These are phyloP conservation scores for Steinernema carpocapsae DNA, from an alignment of 2,888 invertebrate genomes.

Conservation along the genomic window DNA sequence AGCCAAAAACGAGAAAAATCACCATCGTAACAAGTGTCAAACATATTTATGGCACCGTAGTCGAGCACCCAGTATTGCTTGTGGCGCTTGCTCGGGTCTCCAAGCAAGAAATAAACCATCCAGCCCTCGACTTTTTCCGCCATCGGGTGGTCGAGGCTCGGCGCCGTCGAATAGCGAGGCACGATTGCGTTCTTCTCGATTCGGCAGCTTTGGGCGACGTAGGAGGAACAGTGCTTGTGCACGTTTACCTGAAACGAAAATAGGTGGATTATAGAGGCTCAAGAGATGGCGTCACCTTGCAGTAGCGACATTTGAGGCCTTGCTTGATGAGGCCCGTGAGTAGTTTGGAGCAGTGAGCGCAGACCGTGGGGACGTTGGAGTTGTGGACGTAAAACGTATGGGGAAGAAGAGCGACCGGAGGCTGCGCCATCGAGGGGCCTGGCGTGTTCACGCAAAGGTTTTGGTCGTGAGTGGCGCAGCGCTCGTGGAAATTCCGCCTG, in stretches of 20 bases:
- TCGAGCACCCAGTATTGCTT: constrained; percentile 68
- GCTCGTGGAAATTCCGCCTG: constrained; percentile 67
- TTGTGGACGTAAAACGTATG: constrained; percentile 68
- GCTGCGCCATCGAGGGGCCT: background rate
- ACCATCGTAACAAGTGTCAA: constrained; percentile 64
- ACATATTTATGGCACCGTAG: constrained; percentile 62
- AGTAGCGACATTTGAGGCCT: constrained; percentile 68
- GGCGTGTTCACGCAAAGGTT: constrained; percentile 59
- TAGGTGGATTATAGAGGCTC: background rate
- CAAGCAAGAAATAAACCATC: constrained; percentile 66
- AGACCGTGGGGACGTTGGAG: constrained; percentile 68
- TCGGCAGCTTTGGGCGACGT: constrained; percentile 62
- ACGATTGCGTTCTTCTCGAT: constrained; percentile 53
- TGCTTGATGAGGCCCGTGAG: constrained; percentile 68
- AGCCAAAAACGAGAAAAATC: background rate
- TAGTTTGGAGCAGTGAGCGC: constrained; percentile 68
- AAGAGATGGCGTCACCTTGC: constrained; percentile 54
- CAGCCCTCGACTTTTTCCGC: constrained; percentile 61
- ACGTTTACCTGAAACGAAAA: constrained; percentile 61
- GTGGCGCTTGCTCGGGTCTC: constrained; percentile 61
- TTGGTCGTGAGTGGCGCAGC: constrained; percentile 62
- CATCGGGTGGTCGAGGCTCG: constrained; percentile 15
- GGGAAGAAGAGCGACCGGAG: constrained; percentile 49
- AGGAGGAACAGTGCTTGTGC: constrained; percentile 66
- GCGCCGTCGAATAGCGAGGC: constrained; percentile 50